A percentile compares a stretch with the other conserved stretches of the same genome.
Evolutionary conservation across 2,888 invertebrate genomes (phyloP).

Genomic region (Protonemura montana): DNA sequence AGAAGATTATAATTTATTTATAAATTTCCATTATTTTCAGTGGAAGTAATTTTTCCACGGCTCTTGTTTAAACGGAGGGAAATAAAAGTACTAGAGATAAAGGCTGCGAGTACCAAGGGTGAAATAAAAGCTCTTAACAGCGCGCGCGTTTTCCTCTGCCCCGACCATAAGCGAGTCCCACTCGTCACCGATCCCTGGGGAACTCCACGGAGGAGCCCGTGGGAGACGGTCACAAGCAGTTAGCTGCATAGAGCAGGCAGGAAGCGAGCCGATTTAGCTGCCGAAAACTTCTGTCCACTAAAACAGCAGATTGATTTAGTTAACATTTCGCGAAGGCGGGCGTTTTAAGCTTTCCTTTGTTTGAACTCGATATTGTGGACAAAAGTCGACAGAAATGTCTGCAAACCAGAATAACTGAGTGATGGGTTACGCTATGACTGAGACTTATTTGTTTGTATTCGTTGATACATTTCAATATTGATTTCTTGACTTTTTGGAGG

Average conservation of each 20-base stretch:
- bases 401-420: not conserved
- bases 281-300: not conserved
- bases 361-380: not conserved
- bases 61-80: not conserved
- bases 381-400: not conserved
- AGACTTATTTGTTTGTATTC: not conserved
- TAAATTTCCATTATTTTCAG: not conserved
- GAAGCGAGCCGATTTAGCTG: not conserved
- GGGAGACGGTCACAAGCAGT: not conserved
- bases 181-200: not conserved
- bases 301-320: not conserved
- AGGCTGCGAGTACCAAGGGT: slow-evolving; percentile 13
- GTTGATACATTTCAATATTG: not conserved
- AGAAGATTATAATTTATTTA: not conserved
- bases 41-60: not conserved
- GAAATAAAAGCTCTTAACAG: slow-evolving; percentile 27
- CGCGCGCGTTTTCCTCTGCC: not conserved
- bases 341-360: not conserved
- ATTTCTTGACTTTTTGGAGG: not conserved
- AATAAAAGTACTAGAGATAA: not conserved
- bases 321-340: not conserved
- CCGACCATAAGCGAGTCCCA: not conserved
- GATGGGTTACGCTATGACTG: not conserved
- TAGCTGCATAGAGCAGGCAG: not conserved
- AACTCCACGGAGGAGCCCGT: not conserved